phyloP scores from a whole-genome alignment of 2,888 invertebrate species.

The Drosophila yooni region DNA sequence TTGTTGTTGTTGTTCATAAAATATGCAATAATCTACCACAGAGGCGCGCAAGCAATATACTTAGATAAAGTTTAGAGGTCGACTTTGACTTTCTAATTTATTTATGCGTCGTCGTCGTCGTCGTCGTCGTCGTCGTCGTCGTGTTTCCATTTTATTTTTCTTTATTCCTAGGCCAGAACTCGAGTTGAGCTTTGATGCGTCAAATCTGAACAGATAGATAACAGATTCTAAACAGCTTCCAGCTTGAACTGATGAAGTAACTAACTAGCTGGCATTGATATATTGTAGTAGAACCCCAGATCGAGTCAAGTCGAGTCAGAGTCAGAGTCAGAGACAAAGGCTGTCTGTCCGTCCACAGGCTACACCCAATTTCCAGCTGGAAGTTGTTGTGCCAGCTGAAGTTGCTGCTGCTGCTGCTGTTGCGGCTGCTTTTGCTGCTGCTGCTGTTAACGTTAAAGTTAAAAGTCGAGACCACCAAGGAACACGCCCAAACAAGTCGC shows the following conservation, averaged over 20 bases:
- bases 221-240: slow-evolving; percentile 32
- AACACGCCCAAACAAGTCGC: slow-evolving; percentile 78
- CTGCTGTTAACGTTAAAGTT: slow-evolving; percentile 13
- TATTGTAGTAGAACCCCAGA: slow-evolving; percentile 13
- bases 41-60: slow-evolving; percentile 60
- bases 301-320: not conserved
- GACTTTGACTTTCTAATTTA: slow-evolving; percentile 78
- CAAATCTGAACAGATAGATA: slow-evolving; percentile 36
- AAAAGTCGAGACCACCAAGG: slow-evolving; percentile 67
- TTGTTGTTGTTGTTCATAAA: slow-evolving; percentile 68
- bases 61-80: slow-evolving; percentile 79
- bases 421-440: not conserved
- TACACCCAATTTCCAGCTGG: slow-evolving; percentile 68
- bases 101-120: slow-evolving; percentile 71
- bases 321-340: slow-evolving; percentile 23
- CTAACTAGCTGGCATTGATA: slow-evolving; percentile 58
- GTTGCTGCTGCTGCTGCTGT: not conserved
- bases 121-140: slow-evolving; percentile 38
- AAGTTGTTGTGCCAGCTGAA: slow-evolving; percentile 16
- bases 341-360: slow-evolving; percentile 38
- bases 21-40: slow-evolving; percentile 73
- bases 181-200: slow-evolving; percentile 43
- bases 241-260: slow-evolving; percentile 26
- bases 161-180: slow-evolving; percentile 60
- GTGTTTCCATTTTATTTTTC: slow-evolving; percentile 33